Percentiles rank a stretch among this genome's conserved stretches.
These are phyloP conservation scores for Eupithecia pulchellata DNA, from an alignment of 2,888 invertebrate species.

Conservation along the genomic window DNA sequence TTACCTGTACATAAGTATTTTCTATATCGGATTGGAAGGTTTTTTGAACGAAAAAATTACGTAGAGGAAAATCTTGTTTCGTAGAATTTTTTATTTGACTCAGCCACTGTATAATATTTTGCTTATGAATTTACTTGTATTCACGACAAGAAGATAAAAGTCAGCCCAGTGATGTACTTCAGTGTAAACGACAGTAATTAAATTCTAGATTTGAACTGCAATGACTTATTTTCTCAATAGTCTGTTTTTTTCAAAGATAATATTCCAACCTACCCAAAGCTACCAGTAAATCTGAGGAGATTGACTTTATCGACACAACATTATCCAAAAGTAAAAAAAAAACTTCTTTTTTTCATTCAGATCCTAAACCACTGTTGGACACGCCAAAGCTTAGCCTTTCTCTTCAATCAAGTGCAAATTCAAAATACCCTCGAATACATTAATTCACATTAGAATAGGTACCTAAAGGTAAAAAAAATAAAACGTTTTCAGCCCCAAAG, in stretches of 20 bases:
- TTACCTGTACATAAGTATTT: slow-evolving; percentile 28
- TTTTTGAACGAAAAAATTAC: slow-evolving; percentile 39
- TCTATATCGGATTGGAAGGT: slow-evolving; percentile 25
- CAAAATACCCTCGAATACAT: not conserved
- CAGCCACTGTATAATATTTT: not conserved
- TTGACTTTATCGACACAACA: no score
- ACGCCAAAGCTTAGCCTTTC: not conserved
- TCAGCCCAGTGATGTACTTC: not conserved
- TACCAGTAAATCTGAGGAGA: no score
- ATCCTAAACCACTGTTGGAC: not conserved
- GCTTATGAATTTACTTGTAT: not conserved
- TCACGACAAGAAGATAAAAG: not conserved
- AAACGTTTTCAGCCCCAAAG: slow-evolving; percentile 19
- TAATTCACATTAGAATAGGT: not conserved
- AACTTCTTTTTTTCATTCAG: not conserved
- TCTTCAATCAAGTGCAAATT: not conserved
- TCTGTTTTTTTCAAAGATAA: not conserved
- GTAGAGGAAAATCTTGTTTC: slow-evolving; percentile 21
- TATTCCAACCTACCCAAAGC: not conserved
- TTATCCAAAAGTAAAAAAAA: not conserved
- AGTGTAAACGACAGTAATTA: not conserved
- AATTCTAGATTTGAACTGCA: not conserved
- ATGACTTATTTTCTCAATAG: not conserved
- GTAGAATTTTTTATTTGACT: not conserved
- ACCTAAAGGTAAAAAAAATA: not conserved